Conservation (phyloP, 1,140 invertebrate genomes). For the Brachionus asplanchnoidis region DNA sequence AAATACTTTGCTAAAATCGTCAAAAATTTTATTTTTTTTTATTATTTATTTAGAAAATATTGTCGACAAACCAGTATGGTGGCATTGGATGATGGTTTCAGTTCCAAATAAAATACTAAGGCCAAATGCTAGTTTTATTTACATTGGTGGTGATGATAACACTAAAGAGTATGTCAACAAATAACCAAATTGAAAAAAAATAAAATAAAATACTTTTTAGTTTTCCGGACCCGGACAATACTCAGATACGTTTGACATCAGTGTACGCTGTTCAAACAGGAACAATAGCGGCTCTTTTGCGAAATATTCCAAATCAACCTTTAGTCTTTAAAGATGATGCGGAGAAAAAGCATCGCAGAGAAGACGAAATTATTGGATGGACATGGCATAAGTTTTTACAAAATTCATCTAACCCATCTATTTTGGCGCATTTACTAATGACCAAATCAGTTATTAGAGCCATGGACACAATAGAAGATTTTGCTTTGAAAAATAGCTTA, state of each 20-base stretch:
- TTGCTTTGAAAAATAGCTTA: neutral
- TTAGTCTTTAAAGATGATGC: slow-evolving; percentile 49
- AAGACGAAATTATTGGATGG: slow-evolving; percentile 49
- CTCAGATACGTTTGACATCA: slow-evolving; percentile 46
- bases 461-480: slow-evolving; percentile 47
- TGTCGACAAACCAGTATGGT: slow-evolving; percentile 47
- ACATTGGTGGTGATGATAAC: slow-evolving; percentile 49
- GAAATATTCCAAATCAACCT: slow-evolving; percentile 50
- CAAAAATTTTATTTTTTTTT: neutral
- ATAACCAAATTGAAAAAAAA: neutral
- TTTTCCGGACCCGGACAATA: slow-evolving; percentile 45
- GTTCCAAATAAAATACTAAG: slow-evolving; percentile 47
- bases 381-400: slow-evolving; percentile 45
- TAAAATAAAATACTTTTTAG: neutral
- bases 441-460: slow-evolving; percentile 48
- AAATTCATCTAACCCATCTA: neutral
- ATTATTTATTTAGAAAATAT: neutral
- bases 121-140: slow-evolving; percentile 45
- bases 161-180: neutral
- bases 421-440: neutral
- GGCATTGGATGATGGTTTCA: slow-evolving; percentile 48
- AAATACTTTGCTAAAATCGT: too few species aligned
- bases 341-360: slow-evolving; percentile 43
- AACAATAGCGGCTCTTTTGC: slow-evolving; percentile 45
- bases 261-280: slow-evolving; percentile 46